Percentiles rank a stretch among this genome's conserved stretches.
phyloP scores from a whole-genome alignment of 2,888 invertebrate species.

The Meliscaeva auricollis region DNA sequence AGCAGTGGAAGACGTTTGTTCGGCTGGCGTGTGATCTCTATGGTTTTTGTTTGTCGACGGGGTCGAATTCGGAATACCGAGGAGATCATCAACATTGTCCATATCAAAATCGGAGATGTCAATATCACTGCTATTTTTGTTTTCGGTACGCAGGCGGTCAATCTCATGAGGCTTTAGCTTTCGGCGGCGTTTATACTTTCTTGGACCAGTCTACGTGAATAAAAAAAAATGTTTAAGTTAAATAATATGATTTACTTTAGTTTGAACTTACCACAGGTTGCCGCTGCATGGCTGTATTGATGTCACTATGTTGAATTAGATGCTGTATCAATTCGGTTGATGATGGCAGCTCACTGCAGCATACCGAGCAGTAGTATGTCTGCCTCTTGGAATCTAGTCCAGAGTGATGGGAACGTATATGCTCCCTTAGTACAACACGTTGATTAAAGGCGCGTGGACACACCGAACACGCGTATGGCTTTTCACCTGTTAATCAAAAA shows the following conservation, averaged over 20 bases:
- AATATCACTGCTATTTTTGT: slow-evolving; percentile 80
- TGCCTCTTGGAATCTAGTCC: slow-evolving; percentile 90
- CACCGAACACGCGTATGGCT: slow-evolving; percentile 94
- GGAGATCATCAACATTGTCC: slow-evolving; percentile 83
- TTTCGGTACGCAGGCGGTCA: slow-evolving; percentile 82
- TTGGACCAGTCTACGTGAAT: slow-evolving; percentile 87
- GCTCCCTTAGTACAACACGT: slow-evolving; percentile 92
- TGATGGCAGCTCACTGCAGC: slow-evolving; percentile 88
- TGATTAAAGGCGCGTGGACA: slow-evolving; percentile 95
- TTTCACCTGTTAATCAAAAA: slow-evolving; percentile 88
- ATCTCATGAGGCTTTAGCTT: slow-evolving; percentile 89
- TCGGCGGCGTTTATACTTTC: slow-evolving; percentile 92
- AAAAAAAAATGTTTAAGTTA: neutral
- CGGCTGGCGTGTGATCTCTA: slow-evolving; percentile 66
- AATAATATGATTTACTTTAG: neutral
- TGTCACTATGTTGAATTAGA: slow-evolving; percentile 93
- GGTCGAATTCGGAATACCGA: slow-evolving; percentile 78
- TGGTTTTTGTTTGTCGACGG: slow-evolving; percentile 63
- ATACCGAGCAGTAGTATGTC: slow-evolving; percentile 91
- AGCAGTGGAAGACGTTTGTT: slow-evolving; percentile 76
- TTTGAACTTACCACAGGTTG: slow-evolving; percentile 87
- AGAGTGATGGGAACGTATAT: slow-evolving; percentile 94
- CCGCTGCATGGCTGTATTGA: slow-evolving; percentile 92
- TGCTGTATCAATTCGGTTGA: slow-evolving; percentile 92
- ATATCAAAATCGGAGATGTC: slow-evolving; percentile 83